These are phyloP conservation scores for Conus canariensis DNA, from an alignment of 2,888 invertebrate species.

Conservation along the genomic window DNA sequence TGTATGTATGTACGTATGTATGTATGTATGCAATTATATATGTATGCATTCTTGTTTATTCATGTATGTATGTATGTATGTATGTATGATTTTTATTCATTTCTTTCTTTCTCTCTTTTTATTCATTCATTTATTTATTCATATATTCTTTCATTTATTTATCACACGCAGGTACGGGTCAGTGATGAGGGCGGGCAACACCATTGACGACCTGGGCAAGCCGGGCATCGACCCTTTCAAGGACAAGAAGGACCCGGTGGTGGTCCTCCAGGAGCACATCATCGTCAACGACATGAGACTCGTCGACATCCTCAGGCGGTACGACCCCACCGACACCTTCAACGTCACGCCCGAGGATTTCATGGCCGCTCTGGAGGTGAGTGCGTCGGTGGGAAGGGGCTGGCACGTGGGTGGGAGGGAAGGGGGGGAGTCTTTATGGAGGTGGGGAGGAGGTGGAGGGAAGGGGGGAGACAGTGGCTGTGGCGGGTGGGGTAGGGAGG, in stretches of 20 bases:
- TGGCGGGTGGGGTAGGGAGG: background rate
- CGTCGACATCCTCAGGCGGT: constrained; percentile 70
- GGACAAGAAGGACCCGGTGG: constrained; percentile 65
- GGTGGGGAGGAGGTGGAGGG: background rate
- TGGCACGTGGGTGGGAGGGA: background rate
- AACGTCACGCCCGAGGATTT: constrained; percentile 72
- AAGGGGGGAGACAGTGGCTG: background rate
- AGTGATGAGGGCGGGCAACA: constrained; percentile 75
- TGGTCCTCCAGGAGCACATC: constrained; percentile 72
- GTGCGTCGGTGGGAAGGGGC: background rate
- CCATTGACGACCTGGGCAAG: constrained; percentile 74
- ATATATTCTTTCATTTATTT: no score
- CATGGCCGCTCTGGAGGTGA: constrained; percentile 71
- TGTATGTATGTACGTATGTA: no score
- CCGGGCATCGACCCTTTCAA: constrained; percentile 70
- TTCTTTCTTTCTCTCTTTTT: no score
- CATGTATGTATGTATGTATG: no score
- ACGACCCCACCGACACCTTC: constrained; percentile 66
- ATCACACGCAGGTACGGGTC: constrained; percentile 63
- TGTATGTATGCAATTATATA: no score
- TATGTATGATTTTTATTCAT: no score
- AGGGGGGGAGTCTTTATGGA: background rate
- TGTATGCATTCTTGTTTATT: no score
- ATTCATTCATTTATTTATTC: no score
- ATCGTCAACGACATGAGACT: constrained; percentile 75